Conservation (phyloP, 1,140 invertebrate species). For the Diabrotica virgifera region DNA sequence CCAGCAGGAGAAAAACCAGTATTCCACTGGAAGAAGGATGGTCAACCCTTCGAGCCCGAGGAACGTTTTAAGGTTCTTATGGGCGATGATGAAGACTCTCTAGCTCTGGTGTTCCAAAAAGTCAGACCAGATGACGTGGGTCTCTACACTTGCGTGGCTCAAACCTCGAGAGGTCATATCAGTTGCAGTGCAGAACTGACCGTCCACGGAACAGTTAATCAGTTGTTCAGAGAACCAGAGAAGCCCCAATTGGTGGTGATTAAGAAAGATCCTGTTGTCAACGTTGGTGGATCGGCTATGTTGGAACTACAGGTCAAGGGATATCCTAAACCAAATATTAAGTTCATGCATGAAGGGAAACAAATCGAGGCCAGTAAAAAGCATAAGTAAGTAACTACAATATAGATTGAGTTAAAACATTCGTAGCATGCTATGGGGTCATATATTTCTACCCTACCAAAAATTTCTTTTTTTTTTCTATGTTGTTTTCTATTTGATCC, state of each 20-base stretch:
- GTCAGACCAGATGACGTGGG: slow-evolving; percentile 92
- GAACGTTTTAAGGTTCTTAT: slow-evolving; percentile 92
- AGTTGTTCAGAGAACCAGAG: slow-evolving; percentile 75
- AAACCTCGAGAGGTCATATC: slow-evolving; percentile 87
- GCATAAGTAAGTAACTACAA: slow-evolving; percentile 65
- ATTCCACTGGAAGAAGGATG: slow-evolving; percentile 90
- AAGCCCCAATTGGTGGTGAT: slow-evolving; percentile 75
- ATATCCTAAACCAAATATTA: slow-evolving; percentile 88
- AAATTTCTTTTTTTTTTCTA: no score
- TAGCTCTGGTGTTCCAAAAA: slow-evolving; percentile 89
- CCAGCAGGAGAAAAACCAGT: slow-evolving; percentile 74
- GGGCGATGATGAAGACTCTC: slow-evolving; percentile 87
- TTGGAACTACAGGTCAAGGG: slow-evolving; percentile 90
- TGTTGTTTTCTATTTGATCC: no score
- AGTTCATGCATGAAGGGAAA: slow-evolving; percentile 83
- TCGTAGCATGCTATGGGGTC: no score
- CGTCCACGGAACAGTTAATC: slow-evolving; percentile 82
- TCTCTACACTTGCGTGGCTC: slow-evolving; percentile 91
- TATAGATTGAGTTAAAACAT: no score
- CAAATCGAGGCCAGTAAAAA: slow-evolving; percentile 76
- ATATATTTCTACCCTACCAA: no score
- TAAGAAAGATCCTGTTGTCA: slow-evolving; percentile 70
- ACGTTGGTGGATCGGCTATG: slow-evolving; percentile 88
- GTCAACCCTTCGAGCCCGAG: slow-evolving; percentile 83
- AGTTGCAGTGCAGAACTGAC: slow-evolving; percentile 91